Conservation (phyloP, 2,113 vertebrate genomes). For the Uria aalge region DNA sequence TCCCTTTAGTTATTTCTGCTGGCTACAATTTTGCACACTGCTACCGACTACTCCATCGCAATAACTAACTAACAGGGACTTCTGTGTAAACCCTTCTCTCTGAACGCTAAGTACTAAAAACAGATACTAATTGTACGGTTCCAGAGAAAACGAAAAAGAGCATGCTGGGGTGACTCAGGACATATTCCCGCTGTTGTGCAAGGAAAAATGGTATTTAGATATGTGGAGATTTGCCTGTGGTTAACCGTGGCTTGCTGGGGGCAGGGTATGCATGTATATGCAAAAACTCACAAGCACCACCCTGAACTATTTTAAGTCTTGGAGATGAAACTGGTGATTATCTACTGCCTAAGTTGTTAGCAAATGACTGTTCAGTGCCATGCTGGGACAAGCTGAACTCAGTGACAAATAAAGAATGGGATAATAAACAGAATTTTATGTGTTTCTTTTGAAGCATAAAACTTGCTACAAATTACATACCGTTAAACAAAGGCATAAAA, state of each 20-base stretch:
- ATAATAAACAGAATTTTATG: conserved; percentile 60
- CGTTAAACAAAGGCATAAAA: conserved; percentile 71
- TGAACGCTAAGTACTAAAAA: conserved; percentile 22
- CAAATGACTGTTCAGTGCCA: conserved; percentile 48
- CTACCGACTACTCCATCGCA: neutral
- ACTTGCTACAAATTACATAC: conserved; percentile 50
- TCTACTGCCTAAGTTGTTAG: conserved; percentile 65
- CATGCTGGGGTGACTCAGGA: conserved; percentile 1
- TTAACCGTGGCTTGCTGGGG: conserved; percentile 41
- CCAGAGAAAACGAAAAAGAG: conserved; percentile 44
- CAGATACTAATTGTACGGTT: conserved; percentile 68
- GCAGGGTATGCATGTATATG: neutral
- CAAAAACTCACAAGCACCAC: conserved; percentile 64
- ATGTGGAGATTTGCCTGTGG: conserved; percentile 28
- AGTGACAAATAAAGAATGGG: conserved; percentile 47
- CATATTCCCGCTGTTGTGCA: neutral
- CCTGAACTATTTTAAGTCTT: conserved; percentile 72
- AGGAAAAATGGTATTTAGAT: conserved; percentile 34
- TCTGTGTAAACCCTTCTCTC: conserved; percentile 11
- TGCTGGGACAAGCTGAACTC: neutral
- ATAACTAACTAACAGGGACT: conserved; percentile 12
- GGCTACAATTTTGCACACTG: neutral
- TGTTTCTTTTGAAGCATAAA: conserved; percentile 67
- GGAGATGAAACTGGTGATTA: conserved; percentile 72
- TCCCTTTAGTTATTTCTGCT: neutral